Evolutionary conservation across 2,888 invertebrate genomes (phyloP).

Genomic region (Aphidius colemani): DNA sequence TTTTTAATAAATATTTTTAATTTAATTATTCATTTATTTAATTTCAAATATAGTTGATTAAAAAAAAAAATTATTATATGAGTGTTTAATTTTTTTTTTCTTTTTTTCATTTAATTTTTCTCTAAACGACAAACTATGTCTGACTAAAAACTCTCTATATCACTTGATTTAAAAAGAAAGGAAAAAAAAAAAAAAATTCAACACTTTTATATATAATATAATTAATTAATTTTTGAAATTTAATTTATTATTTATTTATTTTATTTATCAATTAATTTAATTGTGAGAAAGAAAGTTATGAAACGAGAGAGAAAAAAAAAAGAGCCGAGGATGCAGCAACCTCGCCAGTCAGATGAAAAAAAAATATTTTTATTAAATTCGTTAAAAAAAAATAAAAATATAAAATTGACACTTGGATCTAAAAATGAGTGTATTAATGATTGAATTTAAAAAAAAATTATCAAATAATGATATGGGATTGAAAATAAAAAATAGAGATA

Average conservation of each 20-base stretch:
- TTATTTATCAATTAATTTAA: not conserved
- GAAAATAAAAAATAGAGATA: slow-evolving; percentile 5
- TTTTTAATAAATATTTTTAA: not conserved
- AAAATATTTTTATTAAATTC: no score
- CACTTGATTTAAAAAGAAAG: not conserved
- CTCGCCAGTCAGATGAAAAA: slow-evolving; percentile 2
- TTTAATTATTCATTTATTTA: no score
- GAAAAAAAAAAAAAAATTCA: not conserved
- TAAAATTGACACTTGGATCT: no score
- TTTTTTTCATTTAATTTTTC: not conserved
- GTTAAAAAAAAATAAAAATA: no score
- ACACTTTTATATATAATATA: not conserved
- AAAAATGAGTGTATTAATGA: not conserved
- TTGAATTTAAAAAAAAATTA: slow-evolving; percentile 10
- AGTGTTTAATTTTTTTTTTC: slow-evolving; percentile 3
- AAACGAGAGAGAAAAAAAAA: not conserved
- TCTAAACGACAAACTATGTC: no score
- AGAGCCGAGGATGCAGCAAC: slow-evolving; percentile 12
- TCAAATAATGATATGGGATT: slow-evolving; percentile 1
- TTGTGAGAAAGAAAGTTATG: not conserved
- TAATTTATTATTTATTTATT: not conserved
- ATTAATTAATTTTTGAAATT: no score
- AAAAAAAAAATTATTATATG: not conserved
- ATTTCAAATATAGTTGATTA: not conserved
- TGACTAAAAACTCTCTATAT: no score